phyloP scores from a whole-genome alignment of 2,797 vertebrate genomes.

The Tamandua tetradactyla region DNA sequence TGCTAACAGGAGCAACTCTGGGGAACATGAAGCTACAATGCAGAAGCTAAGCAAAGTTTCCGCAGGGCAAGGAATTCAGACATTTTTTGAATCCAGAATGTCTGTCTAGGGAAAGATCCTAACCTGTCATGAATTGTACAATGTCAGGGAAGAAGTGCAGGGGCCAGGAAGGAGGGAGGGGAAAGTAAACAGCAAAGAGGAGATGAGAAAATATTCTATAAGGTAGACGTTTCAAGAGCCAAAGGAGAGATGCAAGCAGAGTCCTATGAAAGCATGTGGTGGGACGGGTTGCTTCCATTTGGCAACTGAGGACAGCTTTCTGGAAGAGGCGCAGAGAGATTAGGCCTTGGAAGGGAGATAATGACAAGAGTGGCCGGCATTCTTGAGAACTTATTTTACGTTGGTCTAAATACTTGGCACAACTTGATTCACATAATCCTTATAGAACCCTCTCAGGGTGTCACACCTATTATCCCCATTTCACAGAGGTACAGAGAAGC shows the following conservation, averaged over 20 bases:
- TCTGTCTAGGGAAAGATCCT: neutral
- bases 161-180: neutral
- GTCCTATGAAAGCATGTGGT: neutral
- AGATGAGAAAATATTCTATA: neutral
- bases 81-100: neutral
- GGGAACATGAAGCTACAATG: neutral
- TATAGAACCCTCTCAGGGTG: neutral
- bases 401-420: neutral
- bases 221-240: neutral
- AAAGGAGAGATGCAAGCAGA: neutral
- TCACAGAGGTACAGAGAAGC: neutral
- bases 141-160: neutral
- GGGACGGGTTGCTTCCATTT: neutral
- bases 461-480: neutral
- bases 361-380: neutral
- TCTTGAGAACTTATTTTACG: neutral
- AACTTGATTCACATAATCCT: neutral
- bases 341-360: neutral
- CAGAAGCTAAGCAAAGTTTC: neutral
- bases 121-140: neutral
- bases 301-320: neutral
- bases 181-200: no score
- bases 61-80: neutral
- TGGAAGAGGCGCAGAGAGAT: neutral
- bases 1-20: neutral